Evolutionary conservation across 1,140 invertebrate genomes (phyloP).

Genomic region (Drosophila lowei): DNA sequence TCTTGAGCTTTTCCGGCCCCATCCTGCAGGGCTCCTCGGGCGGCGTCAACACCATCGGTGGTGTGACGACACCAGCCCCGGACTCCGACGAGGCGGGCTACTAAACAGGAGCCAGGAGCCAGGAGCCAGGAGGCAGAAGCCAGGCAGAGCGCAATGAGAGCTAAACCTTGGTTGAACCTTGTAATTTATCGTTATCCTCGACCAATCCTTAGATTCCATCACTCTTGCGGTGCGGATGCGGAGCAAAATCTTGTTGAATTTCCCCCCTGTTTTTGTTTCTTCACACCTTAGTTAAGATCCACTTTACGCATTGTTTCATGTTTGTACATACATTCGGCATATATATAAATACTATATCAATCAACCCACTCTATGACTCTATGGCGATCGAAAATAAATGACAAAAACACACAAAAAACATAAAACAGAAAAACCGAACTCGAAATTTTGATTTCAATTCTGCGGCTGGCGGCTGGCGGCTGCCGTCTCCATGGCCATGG

Average conservation of each 20-base stretch:
- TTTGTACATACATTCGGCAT: slow-evolving; percentile 74
- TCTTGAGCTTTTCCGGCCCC: slow-evolving; percentile 80
- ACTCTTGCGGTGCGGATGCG: slow-evolving; percentile 2
- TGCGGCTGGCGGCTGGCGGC: not conserved
- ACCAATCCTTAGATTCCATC: slow-evolving; percentile 5
- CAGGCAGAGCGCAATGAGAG: slow-evolving; percentile 18
- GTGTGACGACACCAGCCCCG: slow-evolving; percentile 62
- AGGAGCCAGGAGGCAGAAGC: not conserved
- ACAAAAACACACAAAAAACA: slow-evolving; percentile 25
- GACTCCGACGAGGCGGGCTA: slow-evolving; percentile 81
- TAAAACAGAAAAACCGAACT: too few species aligned
- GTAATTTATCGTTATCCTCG: slow-evolving; percentile 48
- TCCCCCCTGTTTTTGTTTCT: slow-evolving; percentile 39
- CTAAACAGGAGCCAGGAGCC: slow-evolving; percentile 8
- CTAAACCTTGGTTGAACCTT: slow-evolving; percentile 12
- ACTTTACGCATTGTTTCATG: slow-evolving; percentile 56
- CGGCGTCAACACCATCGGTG: slow-evolving; percentile 59
- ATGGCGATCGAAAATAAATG: slow-evolving; percentile 10
- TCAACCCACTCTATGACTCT: not conserved
- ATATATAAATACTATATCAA: slow-evolving; percentile 36
- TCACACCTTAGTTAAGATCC: slow-evolving; percentile 61
- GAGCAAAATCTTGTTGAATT: slow-evolving; percentile 8
- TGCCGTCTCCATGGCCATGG: slow-evolving; percentile 16
- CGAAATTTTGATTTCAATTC: too few species aligned
- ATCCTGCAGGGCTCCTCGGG: slow-evolving; percentile 79